Base-by-base conservation (phyloP, 2,797 vertebrate genomes). In the Acanthurus lineatus region DNA sequence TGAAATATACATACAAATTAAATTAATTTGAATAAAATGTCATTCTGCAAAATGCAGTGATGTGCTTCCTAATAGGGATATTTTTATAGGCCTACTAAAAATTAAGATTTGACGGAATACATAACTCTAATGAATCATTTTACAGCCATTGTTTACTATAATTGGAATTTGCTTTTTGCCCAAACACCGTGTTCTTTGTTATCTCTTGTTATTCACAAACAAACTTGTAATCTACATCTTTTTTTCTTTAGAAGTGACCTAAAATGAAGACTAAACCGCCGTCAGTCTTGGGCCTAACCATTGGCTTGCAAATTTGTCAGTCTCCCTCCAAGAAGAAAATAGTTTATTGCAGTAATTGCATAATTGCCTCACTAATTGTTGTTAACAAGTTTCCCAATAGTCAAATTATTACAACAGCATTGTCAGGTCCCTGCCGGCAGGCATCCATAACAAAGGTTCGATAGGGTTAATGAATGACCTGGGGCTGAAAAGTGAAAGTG, bases 281-380 rank as follows among this genome's bases (percentile, higher is more conserved):
- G 25, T 81, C 28, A 60, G 19, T 6, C 51, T 61, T 73, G 62
- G 74, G 86, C 67, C 69, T 52, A 73, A 54, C 79, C 86, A 91
- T 94, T 96, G 88, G 85, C 59, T 93, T 95, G 93, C 89, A 93
- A 95, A 95, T 94, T 85, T 40, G 35, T 58, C 87, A 20, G 59
- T 86, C 91, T 88, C 66, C 67, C 58, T 82, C 63, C 12, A 62
- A 47, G 68, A 76, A 83, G 82, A 85, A 79, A 86, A 86, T 67
- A 82, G 94, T 96, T 95, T 96, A 96, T 95, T 96, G 95, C 90
- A 88, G 96, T 95, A 95, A 96, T 95, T 93, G 89, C 87, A 86
- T 96, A 96, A 96, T 96, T 96, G 93, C 93, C 91, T 88, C 92
- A 93, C 95, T 96, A 96, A 96, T 96, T 96, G 95, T 91, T 95